Evolutionary conservation across 2,888 invertebrate species (phyloP).

Genomic region (Plebejus anna): DNA sequence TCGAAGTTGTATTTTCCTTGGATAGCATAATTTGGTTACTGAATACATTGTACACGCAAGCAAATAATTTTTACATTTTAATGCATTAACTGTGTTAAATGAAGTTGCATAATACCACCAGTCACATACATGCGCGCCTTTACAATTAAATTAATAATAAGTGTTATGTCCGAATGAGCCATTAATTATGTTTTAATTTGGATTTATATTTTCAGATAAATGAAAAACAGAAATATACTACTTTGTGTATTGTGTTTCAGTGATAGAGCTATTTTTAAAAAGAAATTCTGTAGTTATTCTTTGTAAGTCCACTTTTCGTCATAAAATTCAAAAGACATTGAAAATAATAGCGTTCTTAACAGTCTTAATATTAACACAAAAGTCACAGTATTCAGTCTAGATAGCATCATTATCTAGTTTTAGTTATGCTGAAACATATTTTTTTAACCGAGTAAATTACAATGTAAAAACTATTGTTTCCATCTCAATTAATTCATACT

Average conservation of each 20-base stretch:
- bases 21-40: too few species aligned
- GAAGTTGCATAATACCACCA: not conserved
- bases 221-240: not conserved
- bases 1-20: too few species aligned
- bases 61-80: not conserved
- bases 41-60: not conserved
- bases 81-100: not conserved
- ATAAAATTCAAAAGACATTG: not conserved
- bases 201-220: not conserved
- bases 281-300: not conserved
- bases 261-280: not conserved
- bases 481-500: too few species aligned
- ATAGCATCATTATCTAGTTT: not conserved
- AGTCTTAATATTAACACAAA: too few species aligned
- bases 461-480: too few species aligned
- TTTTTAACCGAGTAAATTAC: too few species aligned
- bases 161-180: slow-evolving; percentile 1
- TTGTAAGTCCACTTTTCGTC: not conserved
- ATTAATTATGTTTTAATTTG: slow-evolving; percentile 17
- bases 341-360: not conserved
- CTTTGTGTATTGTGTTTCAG: not conserved
- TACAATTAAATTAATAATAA: slow-evolving; percentile 7
- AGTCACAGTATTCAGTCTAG: too few species aligned
- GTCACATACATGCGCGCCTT: slow-evolving; percentile 6
- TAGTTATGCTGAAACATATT: not conserved